phyloP scores from a whole-genome alignment of 2,113 vertebrate species.

The Ammodytes marinus region DNA sequence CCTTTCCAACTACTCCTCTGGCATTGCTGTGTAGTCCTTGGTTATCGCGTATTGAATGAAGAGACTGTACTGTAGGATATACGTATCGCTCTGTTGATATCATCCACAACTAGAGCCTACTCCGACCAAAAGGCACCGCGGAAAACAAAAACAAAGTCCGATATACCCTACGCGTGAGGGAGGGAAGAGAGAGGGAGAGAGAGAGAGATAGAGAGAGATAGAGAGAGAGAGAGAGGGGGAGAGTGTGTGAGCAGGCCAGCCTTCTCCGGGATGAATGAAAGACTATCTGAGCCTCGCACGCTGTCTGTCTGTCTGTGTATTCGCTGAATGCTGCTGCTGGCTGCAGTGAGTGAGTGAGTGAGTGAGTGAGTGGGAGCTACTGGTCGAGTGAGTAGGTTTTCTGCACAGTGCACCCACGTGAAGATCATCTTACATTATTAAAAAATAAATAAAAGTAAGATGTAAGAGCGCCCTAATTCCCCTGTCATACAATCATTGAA shows the following conservation, averaged over 20 bases:
- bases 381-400: slow-evolving; percentile 71
- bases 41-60: slow-evolving; percentile 38
- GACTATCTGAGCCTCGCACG: slow-evolving; percentile 38
- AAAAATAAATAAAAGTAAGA: slow-evolving; percentile 37
- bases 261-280: slow-evolving; percentile 68
- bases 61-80: neutral
- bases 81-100: slow-evolving; percentile 60
- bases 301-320: slow-evolving; percentile 11
- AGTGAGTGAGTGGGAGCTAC: slow-evolving; percentile 66
- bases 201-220: neutral
- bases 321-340: slow-evolving; percentile 52
- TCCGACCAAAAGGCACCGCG: slow-evolving; percentile 45
- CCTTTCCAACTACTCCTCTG: slow-evolving; percentile 60
- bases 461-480: neutral
- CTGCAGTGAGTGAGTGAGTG: slow-evolving; percentile 30
- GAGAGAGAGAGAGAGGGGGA: neutral
- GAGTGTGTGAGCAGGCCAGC: slow-evolving; percentile 61
- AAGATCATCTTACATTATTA: slow-evolving; percentile 57
- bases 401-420: slow-evolving; percentile 53
- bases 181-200: neutral
- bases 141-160: slow-evolving; percentile 41
- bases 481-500: neutral
- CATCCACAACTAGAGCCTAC: slow-evolving; percentile 44
- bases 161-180: slow-evolving; percentile 28
- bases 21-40: slow-evolving; percentile 3